Base-by-base conservation (phyloP, 2,888 invertebrate species). In the Fragum fragum region DNA sequence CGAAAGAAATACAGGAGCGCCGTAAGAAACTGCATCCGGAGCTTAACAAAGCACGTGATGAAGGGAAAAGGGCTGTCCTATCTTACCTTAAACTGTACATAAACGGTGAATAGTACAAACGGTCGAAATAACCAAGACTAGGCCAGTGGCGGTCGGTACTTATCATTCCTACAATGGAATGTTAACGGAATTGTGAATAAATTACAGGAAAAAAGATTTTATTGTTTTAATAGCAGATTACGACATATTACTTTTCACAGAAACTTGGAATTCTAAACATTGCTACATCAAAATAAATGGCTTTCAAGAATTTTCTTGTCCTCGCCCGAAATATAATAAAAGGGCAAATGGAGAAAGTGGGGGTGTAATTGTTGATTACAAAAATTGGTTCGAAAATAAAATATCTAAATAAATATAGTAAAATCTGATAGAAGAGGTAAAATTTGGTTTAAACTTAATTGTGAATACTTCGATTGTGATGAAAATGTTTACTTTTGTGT, bases 281-380 rank as follows among this genome's bases (percentile, higher is more conserved):
- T 9, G 39, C 14, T 9, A 9, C 14, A 39, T 39, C 14, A 14
- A 39, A 6, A 39, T 39, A 6, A 39, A 39, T 9, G 39, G 14
- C 14, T 39, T 47, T 47, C 23, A 26, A 47, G 16, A 26, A 36
- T 75, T 75, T 66, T 57, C 53, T 29, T 69, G 75, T 57, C 57
- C 75, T 26, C 53, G 75, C 14, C 75, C 75, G 3, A 68, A 68
- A 69, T 53, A n/a, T 23, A 75, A 75, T 39, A 63, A 47, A 28
- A 68, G 26, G 21, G 75, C 75, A 9, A 75, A 75, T 42, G 39
- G 75, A 26, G 21, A 55, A 26, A 75, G 75, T 28, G 75, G 75
- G 21, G 75, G 68, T 57, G 39, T 75, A 36, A 47, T 75, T 75
- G 42, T 75, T 18, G 68, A 75, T n/a, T 32, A 55, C 36, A 75